Evolutionary conservation across 1,140 invertebrate genomes (phyloP), one percentile per base, ranked within the genome.

Genomic region (Propsilocerus akamusi): DNA sequence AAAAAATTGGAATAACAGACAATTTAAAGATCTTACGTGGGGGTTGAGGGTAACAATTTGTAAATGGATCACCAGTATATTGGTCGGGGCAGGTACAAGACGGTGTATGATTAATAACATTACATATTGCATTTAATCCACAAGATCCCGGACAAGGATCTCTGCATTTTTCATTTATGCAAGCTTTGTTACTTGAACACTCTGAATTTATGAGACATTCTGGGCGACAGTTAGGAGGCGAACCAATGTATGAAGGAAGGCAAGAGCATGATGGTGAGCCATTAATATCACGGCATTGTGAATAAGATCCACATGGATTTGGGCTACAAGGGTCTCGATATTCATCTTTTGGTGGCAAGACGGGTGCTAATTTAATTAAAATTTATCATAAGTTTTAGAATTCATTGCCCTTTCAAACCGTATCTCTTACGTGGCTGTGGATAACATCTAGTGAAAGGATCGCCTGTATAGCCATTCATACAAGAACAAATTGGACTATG

Each of bases 201-300:
- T 84, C 81, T 0, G 79, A 69, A 61, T 83, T 80, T 14, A 81
- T 73, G 4, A 72, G 70, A 67, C 82, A 86, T 62, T 86, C 82
- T 25, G 81, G 79, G 56, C 76, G 69, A 55, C 81, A 83, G 56
- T 77, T 79, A 24, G 80, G 81, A 52, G 81, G 78, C 52, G 67
- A 73, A 48, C 82, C 82, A n/a, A 76, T 66, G 55, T 79, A 83
- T 28, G 68, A 76, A 11, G 70, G 53, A 54, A 75, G 65, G 57
- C 83, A 86, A 22, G 76, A 74, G 56, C 83, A 86, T 0, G 77
- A 76, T 0, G 79, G 73, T 48, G 73, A 66, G 49, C 72, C 72
- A 47, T 76, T 73, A 37, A 73, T 65, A 51, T 75, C 65, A 54
- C 74, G 69, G 59, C 85, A 88, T 57, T 81, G 68, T 5, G 78